Evolutionary conservation across 2,888 invertebrate genomes (phyloP), one percentile per base, ranked within the genome.

Genomic region (Agrotis clavis): DNA sequence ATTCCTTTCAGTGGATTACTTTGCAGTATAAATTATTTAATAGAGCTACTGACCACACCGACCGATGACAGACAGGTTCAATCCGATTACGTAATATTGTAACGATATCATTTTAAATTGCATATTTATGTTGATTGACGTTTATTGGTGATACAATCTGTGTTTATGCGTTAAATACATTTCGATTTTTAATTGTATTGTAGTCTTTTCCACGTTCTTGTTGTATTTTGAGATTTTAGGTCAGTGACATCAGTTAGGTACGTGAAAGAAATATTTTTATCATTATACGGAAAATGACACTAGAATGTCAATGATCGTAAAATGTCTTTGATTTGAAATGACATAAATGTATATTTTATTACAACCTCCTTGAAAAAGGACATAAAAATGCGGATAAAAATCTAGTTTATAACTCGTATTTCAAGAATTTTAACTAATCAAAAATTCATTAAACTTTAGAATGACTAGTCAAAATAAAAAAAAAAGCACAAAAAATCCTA

Each of bases 1-100:
- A 90, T 91, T 91, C 89, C 92, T 84, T 86, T 80, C 81, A 74
- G 74, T 73, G 81, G 76, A 82, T 87, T 81, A 86, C 80, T 84
- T 67, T 84, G 77, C 73, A 84, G 81, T 80, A 81, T 86, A 84
- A 78, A 87, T 88, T 87, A 89, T 87, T 85, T 89, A 88, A 88
- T 86, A 77, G 82, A 84, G 72, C 62, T 72, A 62, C 79, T 77
- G 79, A 82, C 67, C 79, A 80, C 75, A 74, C 78, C 47, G 68
- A 69, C 70, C 56, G 66, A 57, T 74, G 83, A 72, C 68, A 71
- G 71, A 75, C 78, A 66, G 54, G 67, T 79, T 69, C 70, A 78
- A 77, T 77, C 59, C 67, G 78, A 75, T 84, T 81, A 80, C 78
- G 80, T 77, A 83, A 82, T 80, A 53, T 54, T 41, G 71, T 79